A percentile compares a stretch with the other conserved stretches of the same genome.
phyloP scores from a whole-genome alignment of 2,797 vertebrate species.

The Trachurus trachurus region DNA sequence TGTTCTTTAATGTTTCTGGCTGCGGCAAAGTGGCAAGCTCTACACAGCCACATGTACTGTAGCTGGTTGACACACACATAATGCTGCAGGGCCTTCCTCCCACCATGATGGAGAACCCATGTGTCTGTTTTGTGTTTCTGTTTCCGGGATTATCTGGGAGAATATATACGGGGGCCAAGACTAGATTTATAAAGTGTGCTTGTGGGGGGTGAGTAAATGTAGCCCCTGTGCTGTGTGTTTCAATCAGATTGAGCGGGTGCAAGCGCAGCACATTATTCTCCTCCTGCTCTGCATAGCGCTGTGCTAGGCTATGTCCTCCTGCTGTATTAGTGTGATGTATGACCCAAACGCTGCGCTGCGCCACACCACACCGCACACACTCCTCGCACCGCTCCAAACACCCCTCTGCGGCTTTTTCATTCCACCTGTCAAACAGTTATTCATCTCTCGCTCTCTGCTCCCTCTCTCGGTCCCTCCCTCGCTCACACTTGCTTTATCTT shows the following conservation, averaged over 20 bases:
- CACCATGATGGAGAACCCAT: slow-evolving; percentile 60
- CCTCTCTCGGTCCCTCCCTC: slow-evolving; percentile 47
- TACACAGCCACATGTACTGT: slow-evolving; percentile 24
- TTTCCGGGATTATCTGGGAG: slow-evolving; percentile 65
- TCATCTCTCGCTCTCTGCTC: slow-evolving; percentile 71
- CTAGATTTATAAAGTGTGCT: slow-evolving; percentile 80
- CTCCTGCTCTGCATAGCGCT: slow-evolving; percentile 83
- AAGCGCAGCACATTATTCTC: slow-evolving; percentile 85
- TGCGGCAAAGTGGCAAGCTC: slow-evolving; percentile 31
- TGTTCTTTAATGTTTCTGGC: slow-evolving; percentile 40
- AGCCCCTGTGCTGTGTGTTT: slow-evolving; percentile 76
- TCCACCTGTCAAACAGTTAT: slow-evolving; percentile 83
- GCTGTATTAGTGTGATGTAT: slow-evolving; percentile 86
- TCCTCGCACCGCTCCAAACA: slow-evolving; percentile 70
- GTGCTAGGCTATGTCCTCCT: slow-evolving; percentile 78
- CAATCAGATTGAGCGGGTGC: slow-evolving; percentile 85
- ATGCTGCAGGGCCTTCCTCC: slow-evolving; percentile 32
- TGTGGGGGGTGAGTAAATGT: slow-evolving; percentile 77
- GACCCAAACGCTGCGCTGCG: slow-evolving; percentile 73
- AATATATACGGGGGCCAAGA: slow-evolving; percentile 60
- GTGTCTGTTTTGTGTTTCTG: slow-evolving; percentile 52
- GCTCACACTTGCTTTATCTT: slow-evolving; percentile 75
- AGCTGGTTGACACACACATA: slow-evolving; percentile 29
- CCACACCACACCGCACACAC: slow-evolving; percentile 71
- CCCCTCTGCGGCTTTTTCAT: slow-evolving; percentile 80